Evolutionary conservation across 2,888 invertebrate genomes (phyloP).

Genomic region (Gymnosoma rotundatum): DNA sequence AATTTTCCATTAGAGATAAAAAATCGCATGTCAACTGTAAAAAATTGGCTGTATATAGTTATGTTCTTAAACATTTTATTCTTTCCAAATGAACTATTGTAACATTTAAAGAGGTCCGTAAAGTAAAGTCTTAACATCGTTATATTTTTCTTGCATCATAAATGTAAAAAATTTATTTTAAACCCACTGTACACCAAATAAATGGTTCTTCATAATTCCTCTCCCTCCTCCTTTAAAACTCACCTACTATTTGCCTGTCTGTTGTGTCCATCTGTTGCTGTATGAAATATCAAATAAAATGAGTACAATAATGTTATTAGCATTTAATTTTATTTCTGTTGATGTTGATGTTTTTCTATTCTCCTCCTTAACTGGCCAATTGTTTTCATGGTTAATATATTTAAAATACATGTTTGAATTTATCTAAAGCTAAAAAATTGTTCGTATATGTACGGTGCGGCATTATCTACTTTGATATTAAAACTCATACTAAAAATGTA

Average conservation of each 20-base stretch:
- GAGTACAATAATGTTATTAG: slow-evolving; percentile 68
- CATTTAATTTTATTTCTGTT: slow-evolving; percentile 63
- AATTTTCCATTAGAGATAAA: too few relatives aligned
- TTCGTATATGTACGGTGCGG: slow-evolving; percentile 41
- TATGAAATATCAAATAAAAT: slow-evolving; percentile 47
- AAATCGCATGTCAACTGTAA: too few relatives aligned
- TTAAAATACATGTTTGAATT: slow-evolving; percentile 46
- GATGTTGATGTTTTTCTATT: neutral
- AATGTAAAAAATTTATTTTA: neutral
- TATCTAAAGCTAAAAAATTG: slow-evolving; percentile 5
- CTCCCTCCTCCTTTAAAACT: neutral
- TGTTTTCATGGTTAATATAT: slow-evolving; percentile 63
- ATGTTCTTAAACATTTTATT: too few relatives aligned
- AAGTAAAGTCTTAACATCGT: too few relatives aligned
- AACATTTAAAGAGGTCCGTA: too few relatives aligned
- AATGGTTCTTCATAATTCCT: too few relatives aligned
- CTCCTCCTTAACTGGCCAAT: slow-evolving; percentile 53
- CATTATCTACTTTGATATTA: slow-evolving; percentile 67
- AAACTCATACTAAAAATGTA: slow-evolving; percentile 44
- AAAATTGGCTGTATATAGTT: too few relatives aligned
- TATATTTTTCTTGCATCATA: too few relatives aligned
- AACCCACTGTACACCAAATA: slow-evolving; percentile 4
- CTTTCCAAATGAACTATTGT: too few relatives aligned
- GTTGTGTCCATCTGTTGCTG: slow-evolving; percentile 22
- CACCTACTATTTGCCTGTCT: neutral